phyloP scores from a whole-genome alignment of 92 coral and sea anemone genomes.

The Pocillopora grandis region DNA sequence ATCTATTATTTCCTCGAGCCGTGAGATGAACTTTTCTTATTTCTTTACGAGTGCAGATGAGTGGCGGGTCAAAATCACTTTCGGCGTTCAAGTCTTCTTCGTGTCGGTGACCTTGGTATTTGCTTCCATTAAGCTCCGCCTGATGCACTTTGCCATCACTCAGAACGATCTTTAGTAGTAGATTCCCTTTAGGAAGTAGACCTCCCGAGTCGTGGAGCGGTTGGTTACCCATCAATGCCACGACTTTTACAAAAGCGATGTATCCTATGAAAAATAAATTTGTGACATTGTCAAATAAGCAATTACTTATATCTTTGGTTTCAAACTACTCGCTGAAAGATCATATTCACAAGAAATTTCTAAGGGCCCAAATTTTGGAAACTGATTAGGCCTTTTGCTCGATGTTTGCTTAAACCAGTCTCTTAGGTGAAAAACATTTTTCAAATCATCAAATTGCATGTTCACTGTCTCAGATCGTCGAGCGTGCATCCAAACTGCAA shows the following conservation, averaged over 20 bases:
- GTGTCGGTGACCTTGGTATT: conserved; percentile 3
- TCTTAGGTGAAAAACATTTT: neutral
- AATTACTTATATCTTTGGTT: neutral
- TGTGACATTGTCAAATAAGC: conserved; percentile 3
- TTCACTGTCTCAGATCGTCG: neutral
- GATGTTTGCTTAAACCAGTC: neutral
- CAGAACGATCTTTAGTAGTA: conserved; percentile 20
- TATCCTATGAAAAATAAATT: conserved; percentile 2
- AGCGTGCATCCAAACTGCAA: neutral
- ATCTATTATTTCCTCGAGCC: conserved; percentile 36
- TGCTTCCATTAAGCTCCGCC: neutral
- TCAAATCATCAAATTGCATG: neutral
- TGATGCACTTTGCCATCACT: neutral
- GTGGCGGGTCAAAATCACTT: neutral
- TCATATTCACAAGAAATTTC: neutral
- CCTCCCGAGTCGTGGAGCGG: neutral
- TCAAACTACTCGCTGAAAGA: neutral
- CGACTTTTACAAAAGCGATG: conserved; percentile 31
- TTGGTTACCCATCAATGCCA: conserved; percentile 10
- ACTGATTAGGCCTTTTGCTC: neutral
- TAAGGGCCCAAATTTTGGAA: neutral
- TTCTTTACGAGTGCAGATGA: conserved; percentile 30
- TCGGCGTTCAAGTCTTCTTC: neutral
- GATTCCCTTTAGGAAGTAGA: neutral
- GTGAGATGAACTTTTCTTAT: conserved; percentile 25